Percentiles rank a stretch among this genome's conserved stretches.
phyloP scores from a whole-genome alignment of 2,888 invertebrate genomes.

The Lochmaea crataegi region DNA sequence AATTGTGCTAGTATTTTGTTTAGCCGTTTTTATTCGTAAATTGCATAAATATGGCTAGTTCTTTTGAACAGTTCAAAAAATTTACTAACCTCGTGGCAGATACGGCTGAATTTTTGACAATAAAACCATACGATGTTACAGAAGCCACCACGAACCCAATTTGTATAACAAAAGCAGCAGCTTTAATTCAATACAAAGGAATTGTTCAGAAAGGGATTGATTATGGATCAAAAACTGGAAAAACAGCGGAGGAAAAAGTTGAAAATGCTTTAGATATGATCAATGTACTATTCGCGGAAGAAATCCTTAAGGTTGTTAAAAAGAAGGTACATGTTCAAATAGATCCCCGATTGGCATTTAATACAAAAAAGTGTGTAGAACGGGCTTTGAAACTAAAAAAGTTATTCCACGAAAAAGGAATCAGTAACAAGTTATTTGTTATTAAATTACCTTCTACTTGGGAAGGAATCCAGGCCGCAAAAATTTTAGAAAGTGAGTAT shows the following conservation, averaged over 20 bases:
- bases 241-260: slow-evolving; percentile 78
- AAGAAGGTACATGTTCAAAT: slow-evolving; percentile 97
- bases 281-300: slow-evolving; percentile 94
- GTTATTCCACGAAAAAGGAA: slow-evolving; percentile 89
- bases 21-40: not conserved
- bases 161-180: slow-evolving; percentile 92
- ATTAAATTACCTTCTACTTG: slow-evolving; percentile 99
- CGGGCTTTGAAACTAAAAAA: slow-evolving; percentile 90
- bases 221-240: slow-evolving; percentile 81
- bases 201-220: slow-evolving; percentile 90
- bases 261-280: slow-evolving; percentile 91
- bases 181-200: slow-evolving; percentile 91
- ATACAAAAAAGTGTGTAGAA: slow-evolving; percentile 88
- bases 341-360: slow-evolving; percentile 95
- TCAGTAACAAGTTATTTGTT: slow-evolving; percentile 91
- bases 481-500: slow-evolving; percentile 89
- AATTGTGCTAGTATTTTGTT: not conserved
- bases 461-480: slow-evolving; percentile 99
- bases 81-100: slow-evolving; percentile 96
- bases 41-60: slow-evolving; percentile 66
- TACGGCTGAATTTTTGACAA: slow-evolving; percentile 98
- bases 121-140: slow-evolving; percentile 96
- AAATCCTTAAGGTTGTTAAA: slow-evolving; percentile 97
- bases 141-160: slow-evolving; percentile 99
- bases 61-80: slow-evolving; percentile 90